A percentile compares a stretch with the other conserved stretches of the same genome.
phyloP scores from a whole-genome alignment of 35 echinoderm and acorn worm genomes.

The Lytechinus pictus region DNA sequence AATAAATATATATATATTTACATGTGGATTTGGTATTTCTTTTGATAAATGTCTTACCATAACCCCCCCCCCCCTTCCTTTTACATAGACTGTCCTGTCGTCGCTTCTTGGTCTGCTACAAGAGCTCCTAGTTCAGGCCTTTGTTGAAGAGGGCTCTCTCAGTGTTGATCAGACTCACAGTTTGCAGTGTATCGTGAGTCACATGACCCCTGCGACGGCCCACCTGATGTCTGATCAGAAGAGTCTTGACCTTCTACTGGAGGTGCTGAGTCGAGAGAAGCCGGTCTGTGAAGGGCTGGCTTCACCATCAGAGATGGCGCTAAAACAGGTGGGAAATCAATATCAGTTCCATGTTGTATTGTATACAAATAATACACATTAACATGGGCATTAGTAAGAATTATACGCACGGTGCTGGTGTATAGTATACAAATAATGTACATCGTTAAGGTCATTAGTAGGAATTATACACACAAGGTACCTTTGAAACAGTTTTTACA shows the following conservation, averaged over 20 bases:
- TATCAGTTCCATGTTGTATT: too few relatives aligned
- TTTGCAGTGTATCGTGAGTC: constrained; percentile 58
- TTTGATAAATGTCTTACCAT: background rate
- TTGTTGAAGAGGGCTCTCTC: background rate
- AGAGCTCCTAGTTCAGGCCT: constrained; percentile 36
- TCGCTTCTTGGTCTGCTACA: constrained; percentile 63
- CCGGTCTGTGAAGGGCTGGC: background rate
- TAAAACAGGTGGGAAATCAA: constrained; percentile 64
- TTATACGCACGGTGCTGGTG: too few relatives aligned
- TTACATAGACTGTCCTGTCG: constrained; percentile 56
- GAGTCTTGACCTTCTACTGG: constrained; percentile 42
- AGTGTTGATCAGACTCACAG: constrained; percentile 30
- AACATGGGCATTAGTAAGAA: too few relatives aligned
- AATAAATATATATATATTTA: too few relatives aligned
- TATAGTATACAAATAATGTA: too few relatives aligned
- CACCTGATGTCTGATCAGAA: constrained; percentile 45
- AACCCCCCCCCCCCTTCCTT: background rate
- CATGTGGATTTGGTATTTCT: background rate
- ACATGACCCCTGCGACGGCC: constrained; percentile 67
- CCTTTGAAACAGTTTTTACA: too few relatives aligned
- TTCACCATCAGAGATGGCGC: constrained; percentile 54
- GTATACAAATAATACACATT: too few relatives aligned
- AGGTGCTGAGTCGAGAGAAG: constrained; percentile 52
- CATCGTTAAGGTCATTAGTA: too few relatives aligned
- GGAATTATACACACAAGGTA: too few relatives aligned